Base-by-base conservation (phyloP, 1,140 invertebrate genomes). In the Rhopalosiphum padi region DNA sequence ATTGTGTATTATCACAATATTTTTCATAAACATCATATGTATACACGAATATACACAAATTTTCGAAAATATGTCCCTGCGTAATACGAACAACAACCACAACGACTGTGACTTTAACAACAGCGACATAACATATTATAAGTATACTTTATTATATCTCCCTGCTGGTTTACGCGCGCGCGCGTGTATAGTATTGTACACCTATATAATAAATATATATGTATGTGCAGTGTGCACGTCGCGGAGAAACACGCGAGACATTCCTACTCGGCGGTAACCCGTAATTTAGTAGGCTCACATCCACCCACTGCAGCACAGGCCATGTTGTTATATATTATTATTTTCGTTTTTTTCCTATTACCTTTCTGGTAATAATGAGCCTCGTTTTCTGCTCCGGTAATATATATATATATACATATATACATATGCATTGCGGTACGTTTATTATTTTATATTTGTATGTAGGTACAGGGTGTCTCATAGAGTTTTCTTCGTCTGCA, bases 221-320 rank as follows among this genome's bases (percentile, higher is more conserved):
- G 22, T 55, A 25, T 25, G 8, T 41, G 35, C 41, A 22, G 30
- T 86, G 25, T 30, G 30, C 23, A 21, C 46, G 87, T 35, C 48
- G 89, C 15, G n/a, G 48, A n/a, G 30, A 46, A 89, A 46, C n/a
- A 86, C 85, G 41, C 41, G 43, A 86, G 85, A 86, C 88, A 90
- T 90, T 90, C 89, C 89, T 68, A 18, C 85, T 86, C 55, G 89
- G 21, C 77, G 91, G 91, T 83, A 92, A 92, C 91, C 91, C 21
- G 77, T 92, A 92, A 92, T 92, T 92, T 92, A 91, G 77, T 92
- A 92, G 91, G 77, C 91, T 82, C 60, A 35, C 35, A 77, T 92
- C 91, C 91, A 92, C 91, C 91, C 91, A 92, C 91, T 83, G 46
- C 60, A 77, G 30, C 60, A n/a, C 60, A 77, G 60, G 30, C 77